Evolutionary conservation across 2,113 vertebrate genomes (phyloP).

Genomic region (Neogobius melanostomus): DNA sequence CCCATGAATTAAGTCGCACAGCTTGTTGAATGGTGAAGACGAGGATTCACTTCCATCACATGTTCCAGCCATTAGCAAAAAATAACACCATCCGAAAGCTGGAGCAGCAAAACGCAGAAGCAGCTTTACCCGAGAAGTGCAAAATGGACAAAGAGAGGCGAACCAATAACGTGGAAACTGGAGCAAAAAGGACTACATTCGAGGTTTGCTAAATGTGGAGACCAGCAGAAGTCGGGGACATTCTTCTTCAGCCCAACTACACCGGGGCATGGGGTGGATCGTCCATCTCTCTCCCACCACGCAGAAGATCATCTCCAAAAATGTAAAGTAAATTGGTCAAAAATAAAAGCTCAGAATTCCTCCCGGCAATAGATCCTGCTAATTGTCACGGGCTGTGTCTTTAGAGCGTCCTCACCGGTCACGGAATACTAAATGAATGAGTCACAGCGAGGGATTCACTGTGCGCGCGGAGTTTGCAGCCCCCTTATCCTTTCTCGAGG

Average conservation of each 20-base stretch:
- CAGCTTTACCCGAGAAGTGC: background rate
- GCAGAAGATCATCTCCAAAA: slow-evolving; percentile 58
- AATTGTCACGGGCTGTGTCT: slow-evolving; percentile 52
- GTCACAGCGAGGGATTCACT: slow-evolving; percentile 65
- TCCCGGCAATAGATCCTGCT: slow-evolving; percentile 34
- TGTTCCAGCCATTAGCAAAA: slow-evolving; percentile 48
- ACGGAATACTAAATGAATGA: slow-evolving; percentile 66
- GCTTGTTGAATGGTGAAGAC: slow-evolving; percentile 68
- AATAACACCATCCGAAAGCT: slow-evolving; percentile 13
- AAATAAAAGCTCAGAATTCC: slow-evolving; percentile 17
- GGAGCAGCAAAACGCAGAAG: background rate
- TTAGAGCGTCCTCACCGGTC: slow-evolving; percentile 42
- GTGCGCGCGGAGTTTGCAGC: slow-evolving; percentile 58
- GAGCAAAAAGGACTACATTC: background rate
- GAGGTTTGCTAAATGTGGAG: slow-evolving; percentile 25
- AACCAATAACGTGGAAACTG: background rate
- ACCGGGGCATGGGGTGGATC: slow-evolving; percentile 41
- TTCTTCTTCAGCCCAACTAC: slow-evolving; percentile 63
- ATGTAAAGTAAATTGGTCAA: background rate
- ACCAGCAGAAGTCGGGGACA: slow-evolving; percentile 73
- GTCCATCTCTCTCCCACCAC: slow-evolving; percentile 47
- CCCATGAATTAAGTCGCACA: slow-evolving; percentile 59
- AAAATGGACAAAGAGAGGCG: background rate
- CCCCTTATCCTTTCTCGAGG: slow-evolving; percentile 51
- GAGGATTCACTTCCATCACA: slow-evolving; percentile 27